Evolutionary conservation across 2,113 vertebrate species (phyloP).

Genomic region (cat (Felis catus)): DNA sequence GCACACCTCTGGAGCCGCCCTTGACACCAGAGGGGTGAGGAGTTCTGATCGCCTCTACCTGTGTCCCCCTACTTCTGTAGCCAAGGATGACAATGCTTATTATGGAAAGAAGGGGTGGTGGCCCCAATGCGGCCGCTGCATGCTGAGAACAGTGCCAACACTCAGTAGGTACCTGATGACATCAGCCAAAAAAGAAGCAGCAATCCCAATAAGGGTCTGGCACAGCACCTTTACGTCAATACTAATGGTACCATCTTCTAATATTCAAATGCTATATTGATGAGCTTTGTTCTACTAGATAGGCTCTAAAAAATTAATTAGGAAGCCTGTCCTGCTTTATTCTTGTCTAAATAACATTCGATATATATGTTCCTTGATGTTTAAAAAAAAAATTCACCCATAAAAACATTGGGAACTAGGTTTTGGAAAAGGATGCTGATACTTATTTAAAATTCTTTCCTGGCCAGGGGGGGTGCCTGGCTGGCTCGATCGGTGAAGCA

Average conservation of each 20-base stretch:
- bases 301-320: not conserved
- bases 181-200: not conserved
- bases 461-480: not conserved
- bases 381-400: not conserved
- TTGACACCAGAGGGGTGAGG: not conserved
- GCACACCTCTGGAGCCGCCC: too few species aligned
- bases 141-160: not conserved
- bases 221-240: not conserved
- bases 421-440: not conserved
- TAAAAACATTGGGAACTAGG: not conserved
- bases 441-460: not conserved
- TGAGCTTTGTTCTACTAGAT: not conserved
- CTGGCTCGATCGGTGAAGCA: not conserved
- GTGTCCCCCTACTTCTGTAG: not conserved
- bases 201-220: not conserved
- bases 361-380: not conserved
- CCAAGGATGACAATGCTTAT: not conserved
- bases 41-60: not conserved
- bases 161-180: not conserved
- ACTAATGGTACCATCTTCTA: not conserved
- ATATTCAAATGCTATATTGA: not conserved
- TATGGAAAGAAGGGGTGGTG: not conserved
- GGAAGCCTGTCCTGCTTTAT: not conserved
- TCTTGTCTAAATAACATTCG: constrained; percentile 1
- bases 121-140: not conserved